phyloP scores from a whole-genome alignment of 2,888 invertebrate genomes.

The Metallyticus violacea region DNA sequence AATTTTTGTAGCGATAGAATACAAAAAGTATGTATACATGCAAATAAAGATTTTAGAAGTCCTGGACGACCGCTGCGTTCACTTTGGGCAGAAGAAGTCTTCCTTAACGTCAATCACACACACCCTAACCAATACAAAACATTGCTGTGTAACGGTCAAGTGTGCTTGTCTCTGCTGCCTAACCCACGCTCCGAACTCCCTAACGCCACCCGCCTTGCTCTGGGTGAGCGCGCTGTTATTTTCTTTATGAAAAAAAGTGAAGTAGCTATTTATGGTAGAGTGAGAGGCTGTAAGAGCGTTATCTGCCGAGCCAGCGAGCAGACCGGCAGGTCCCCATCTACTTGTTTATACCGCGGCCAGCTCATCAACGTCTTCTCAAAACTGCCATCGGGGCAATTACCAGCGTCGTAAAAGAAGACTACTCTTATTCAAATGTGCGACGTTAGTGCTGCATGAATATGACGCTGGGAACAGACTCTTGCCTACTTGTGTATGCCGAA shows the following conservation, averaged over 20 bases:
- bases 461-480: not conserved
- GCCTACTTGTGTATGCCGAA: not conserved
- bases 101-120: too few species aligned
- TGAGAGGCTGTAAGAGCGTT: too few species aligned
- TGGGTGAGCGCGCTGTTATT: too few species aligned
- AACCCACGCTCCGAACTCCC: too few species aligned
- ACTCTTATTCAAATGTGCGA: conserved; percentile 30
- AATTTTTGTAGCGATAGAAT: too few species aligned
- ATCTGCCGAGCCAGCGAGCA: not conserved
- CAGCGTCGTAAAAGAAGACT: conserved; percentile 28
- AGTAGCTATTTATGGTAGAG: not conserved
- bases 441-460: not conserved
- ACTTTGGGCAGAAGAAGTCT: too few species aligned
- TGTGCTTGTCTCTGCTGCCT: too few species aligned
- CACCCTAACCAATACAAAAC: too few species aligned
- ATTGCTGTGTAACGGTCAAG: too few species aligned
- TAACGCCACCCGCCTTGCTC: not conserved
- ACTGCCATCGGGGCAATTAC: conserved; percentile 32
- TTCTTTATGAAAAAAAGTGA: not conserved
- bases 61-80: too few species aligned
- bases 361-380: conserved; percentile 29
- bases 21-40: too few species aligned
- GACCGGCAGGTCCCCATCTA: not conserved
- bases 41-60: too few species aligned
- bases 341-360: conserved; percentile 20